Base-by-base conservation (phyloP, 2,113 vertebrate genomes). In the Cinclus mexicanus region DNA sequence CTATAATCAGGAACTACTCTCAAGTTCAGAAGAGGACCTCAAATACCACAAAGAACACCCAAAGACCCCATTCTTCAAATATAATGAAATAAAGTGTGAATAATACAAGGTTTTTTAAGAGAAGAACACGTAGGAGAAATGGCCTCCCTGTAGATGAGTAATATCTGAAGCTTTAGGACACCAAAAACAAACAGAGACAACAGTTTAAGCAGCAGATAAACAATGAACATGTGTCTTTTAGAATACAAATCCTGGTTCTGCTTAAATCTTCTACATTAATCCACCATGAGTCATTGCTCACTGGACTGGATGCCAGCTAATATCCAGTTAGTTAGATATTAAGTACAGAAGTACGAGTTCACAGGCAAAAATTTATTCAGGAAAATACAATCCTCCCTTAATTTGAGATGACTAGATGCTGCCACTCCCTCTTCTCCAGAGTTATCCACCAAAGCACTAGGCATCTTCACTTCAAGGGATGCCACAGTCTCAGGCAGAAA, bases 191-290 rank as follows among this genome's bases (percentile, higher is more conserved):
- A 59, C 9, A 67, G 5, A 83, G 42, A 53, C 35, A 56, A 52
- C 25, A 86, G 55, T 57, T 77, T 80, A 83, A 91, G 78, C 15
- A 92, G 90, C 6, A 95, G 75, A 90, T 67, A 83, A 90, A 91
- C n/a, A 94, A 80, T 18, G 28, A 79, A 65, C n/a, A 80, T 31
- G 6, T 72, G 55, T 90, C 79, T 88, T 68, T 68, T 65, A 83
- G 59, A 47, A 71, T 16, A 71, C 19, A 85, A 84, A 94, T 46
- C 91, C 31, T 28, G 6, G 18, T 37, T 89, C 82, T 89, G 28
- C 37, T 67, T 55, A 74, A 55, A 44, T 41, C 65, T 64, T 75
- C n/a, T 28, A 69, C 39, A 71, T 68, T 55, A 82, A 93, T 87
- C 52, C 4, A 2, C 19, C 26, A 39, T 64, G 69, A 94, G 33